These are phyloP conservation scores for Tenthredo distinguenda DNA, from an alignment of 2,888 invertebrate species.

Conservation along the genomic window DNA sequence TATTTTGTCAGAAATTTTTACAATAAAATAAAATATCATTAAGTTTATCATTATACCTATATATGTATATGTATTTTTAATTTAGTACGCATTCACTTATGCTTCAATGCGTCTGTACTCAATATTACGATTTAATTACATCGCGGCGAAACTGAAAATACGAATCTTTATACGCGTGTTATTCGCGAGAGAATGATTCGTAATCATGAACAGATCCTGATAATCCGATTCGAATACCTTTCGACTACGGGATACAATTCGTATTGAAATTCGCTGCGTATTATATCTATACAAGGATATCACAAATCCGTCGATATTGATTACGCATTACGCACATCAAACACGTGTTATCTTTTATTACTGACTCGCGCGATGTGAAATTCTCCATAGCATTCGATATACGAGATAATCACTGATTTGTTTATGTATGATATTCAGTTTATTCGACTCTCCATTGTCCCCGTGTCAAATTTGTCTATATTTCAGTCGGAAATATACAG, in stretches of 20 bases:
- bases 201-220: neutral
- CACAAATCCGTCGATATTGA: neutral
- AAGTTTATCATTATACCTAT: neutral
- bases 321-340: neutral
- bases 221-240: neutral
- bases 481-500: constrained; percentile 2
- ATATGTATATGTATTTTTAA: neutral
- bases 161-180: neutral
- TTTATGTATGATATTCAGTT: too few relatives aligned
- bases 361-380: too few relatives aligned
- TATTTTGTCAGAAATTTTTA: constrained; percentile 24
- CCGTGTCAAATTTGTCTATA: too few relatives aligned
- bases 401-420: too few relatives aligned
- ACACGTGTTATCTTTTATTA: neutral
- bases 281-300: neutral
- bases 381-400: too few relatives aligned
- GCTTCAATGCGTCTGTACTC: neutral
- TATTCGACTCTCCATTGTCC: too few relatives aligned
- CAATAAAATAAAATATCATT: constrained; percentile 8
- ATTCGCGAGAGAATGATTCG: neutral
- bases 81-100: neutral
- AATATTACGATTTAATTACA: neutral
- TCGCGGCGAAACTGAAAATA: neutral
- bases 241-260: neutral
- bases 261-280: neutral